Percentiles rank a stretch among this genome's conserved stretches.
phyloP scores from a whole-genome alignment of 2,888 invertebrate genomes.

The Linnaemya vulpina region DNA sequence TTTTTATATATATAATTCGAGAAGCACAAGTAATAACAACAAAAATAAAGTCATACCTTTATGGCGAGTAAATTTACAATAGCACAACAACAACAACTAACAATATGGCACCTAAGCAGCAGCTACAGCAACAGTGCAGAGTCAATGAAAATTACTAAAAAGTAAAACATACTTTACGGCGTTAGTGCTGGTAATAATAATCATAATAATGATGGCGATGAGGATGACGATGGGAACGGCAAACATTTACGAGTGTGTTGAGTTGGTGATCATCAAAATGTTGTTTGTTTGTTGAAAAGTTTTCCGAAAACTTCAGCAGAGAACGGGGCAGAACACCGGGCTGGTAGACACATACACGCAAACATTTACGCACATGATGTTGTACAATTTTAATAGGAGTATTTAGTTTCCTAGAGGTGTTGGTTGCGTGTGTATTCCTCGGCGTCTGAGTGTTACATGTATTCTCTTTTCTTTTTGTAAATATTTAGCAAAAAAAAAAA shows the following conservation, averaged over 20 bases:
- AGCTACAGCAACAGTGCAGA: constrained; percentile 15
- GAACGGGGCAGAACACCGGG: neutral
- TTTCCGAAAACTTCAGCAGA: neutral
- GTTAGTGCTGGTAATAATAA: neutral
- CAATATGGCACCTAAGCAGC: neutral
- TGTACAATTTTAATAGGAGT: constrained; percentile 10
- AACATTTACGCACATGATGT: constrained; percentile 13
- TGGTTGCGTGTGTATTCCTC: neutral
- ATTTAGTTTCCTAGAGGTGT: neutral
- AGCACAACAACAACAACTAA: constrained; percentile 8
- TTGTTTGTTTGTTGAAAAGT: constrained; percentile 23
- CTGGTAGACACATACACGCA: neutral
- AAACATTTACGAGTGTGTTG: neutral
- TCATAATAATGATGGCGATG: constrained; percentile 42
- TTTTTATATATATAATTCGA: no score
- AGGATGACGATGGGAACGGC: constrained; percentile 1
- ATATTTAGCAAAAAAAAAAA: constrained; percentile 17
- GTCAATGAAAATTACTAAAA: constrained; percentile 59
- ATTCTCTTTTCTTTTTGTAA: no score
- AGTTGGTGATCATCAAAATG: constrained; percentile 18
- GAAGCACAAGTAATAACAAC: neutral
- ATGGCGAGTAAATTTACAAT: constrained; percentile 60
- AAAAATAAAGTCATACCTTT: constrained; percentile 27
- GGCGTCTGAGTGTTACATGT: constrained; percentile 1
- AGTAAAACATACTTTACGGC: constrained; percentile 42